Percentiles rank a stretch among this genome's conserved stretches.
Conservation (phyloP, 2,888 invertebrate species). For the Adela reaumurella region DNA sequence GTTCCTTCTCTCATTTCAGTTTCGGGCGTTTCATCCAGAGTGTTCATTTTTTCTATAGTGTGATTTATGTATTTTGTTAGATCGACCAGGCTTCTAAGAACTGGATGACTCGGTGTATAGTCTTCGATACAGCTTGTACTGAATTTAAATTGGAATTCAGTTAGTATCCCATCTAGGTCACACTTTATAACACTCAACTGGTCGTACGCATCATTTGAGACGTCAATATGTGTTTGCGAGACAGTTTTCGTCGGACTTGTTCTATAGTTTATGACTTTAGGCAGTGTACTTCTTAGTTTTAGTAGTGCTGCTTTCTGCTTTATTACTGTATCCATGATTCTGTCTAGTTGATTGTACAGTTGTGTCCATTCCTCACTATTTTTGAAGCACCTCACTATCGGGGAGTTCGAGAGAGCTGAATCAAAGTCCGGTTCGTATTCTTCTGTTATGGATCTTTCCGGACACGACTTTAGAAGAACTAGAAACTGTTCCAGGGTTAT, state of each 20-base stretch:
- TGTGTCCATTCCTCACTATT: constrained; percentile 37
- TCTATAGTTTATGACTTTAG: constrained; percentile 25
- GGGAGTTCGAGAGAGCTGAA: constrained; percentile 28
- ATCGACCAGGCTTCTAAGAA: constrained; percentile 27
- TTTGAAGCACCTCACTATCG: constrained; percentile 33
- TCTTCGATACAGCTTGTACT: constrained; percentile 19
- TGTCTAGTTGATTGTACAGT: constrained; percentile 27
- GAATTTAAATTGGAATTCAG: constrained; percentile 28
- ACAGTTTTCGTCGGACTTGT: constrained; percentile 17
- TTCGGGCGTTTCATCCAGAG: constrained; percentile 21
- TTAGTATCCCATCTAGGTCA: constrained; percentile 24
- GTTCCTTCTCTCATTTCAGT: constrained; percentile 21
- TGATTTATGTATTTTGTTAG: constrained; percentile 25
- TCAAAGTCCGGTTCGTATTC: constrained; percentile 35
- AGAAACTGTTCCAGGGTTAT: constrained; percentile 65
- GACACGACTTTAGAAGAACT: constrained; percentile 58
- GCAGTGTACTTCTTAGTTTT: constrained; percentile 26
- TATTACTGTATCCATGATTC: constrained; percentile 24
- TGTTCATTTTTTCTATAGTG: constrained; percentile 20
- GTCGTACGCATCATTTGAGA: constrained; percentile 24
- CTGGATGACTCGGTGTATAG: constrained; percentile 26
- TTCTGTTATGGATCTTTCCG: constrained; percentile 25
- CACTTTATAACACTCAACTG: constrained; percentile 24
- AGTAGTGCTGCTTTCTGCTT: constrained; percentile 35
- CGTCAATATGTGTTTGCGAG: constrained; percentile 35